phyloP scores from a whole-genome alignment of 1,140 invertebrate species.

The Drosophila kohkoa region DNA sequence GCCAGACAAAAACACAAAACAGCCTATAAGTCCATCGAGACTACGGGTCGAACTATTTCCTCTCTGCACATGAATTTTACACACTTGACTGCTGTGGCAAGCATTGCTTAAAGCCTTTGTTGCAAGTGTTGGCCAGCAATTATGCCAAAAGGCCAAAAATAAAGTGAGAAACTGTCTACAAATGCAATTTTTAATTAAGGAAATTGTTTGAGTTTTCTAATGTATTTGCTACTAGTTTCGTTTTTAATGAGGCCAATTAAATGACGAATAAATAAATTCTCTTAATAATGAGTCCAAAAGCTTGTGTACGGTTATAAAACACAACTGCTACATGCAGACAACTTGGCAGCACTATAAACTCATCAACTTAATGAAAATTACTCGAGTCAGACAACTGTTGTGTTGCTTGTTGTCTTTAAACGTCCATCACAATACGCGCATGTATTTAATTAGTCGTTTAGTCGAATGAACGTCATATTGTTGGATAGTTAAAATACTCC shows the following conservation, averaged over 20 bases:
- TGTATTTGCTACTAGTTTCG: not conserved
- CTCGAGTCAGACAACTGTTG: slow-evolving; percentile 32
- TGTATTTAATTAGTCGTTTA: slow-evolving; percentile 66
- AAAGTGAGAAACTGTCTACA: too few relatives aligned
- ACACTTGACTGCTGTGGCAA: slow-evolving; percentile 44
- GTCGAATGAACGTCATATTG: slow-evolving; percentile 58
- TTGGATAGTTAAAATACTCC: slow-evolving; percentile 55
- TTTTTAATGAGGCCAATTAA: slow-evolving; percentile 16
- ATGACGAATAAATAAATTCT: slow-evolving; percentile 43
- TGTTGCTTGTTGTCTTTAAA: slow-evolving; percentile 37
- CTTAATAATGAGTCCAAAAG: slow-evolving; percentile 56
- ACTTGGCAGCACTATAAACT: slow-evolving; percentile 73
- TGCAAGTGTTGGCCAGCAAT: not conserved
- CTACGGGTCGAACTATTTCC: slow-evolving; percentile 13
- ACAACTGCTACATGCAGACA: slow-evolving; percentile 52
- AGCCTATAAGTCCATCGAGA: slow-evolving; percentile 34
- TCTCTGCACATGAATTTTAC: slow-evolving; percentile 48
- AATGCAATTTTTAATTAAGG: not conserved
- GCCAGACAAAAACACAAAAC: slow-evolving; percentile 66
- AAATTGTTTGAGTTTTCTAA: not conserved
- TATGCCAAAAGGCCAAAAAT: not conserved
- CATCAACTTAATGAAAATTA: slow-evolving; percentile 75
- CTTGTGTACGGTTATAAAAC: slow-evolving; percentile 54
- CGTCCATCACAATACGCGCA: slow-evolving; percentile 67
- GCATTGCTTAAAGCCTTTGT: slow-evolving; percentile 39